Base-by-base conservation (phyloP, 2,888 invertebrate species). In the Eristalis intricaria region DNA sequence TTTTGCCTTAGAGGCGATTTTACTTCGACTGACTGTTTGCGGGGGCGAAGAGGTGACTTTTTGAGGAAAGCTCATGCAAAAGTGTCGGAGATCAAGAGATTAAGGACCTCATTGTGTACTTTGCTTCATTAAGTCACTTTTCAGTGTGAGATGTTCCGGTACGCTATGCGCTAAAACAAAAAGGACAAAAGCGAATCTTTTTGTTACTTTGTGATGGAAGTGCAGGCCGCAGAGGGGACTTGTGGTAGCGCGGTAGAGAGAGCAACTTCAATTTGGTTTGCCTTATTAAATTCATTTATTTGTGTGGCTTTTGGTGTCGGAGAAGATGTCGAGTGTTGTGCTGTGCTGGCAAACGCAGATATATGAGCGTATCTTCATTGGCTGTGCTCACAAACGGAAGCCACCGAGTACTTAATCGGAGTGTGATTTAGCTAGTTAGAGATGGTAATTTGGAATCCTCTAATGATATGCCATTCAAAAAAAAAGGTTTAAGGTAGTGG, bases 31-130 rank as follows among this genome's bases (percentile, higher is more conserved):
- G 60, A 60, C 13, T 60, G 26, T 13, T 60, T 60, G 26, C 26
- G 26, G 60, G 40, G 35, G 10, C 15, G 29, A 26, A 4, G 10
- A 40, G 29, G 19, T 32, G 60, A 43, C 50, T 22, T 29, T 73
- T 50, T 50, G 19, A 19, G 19, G 19, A 2, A 50, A 50, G 50
- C 50, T 50, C 50, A 50, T 64, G 32, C n/a, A 29, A 76, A 76
- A 66, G 76, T 68, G 76, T 76, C 60, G 40, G 76, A 76, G 76
- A 76, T 76, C 76, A 68, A 60, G 40, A 66, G 77, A 77, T 77
- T 77, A 77, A 77, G 63, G 35, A 69, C 77, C 61, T 77, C 69
- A 63, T 69, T 63, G 50, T 65, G 66, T 58, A 60, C 58, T 60
- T 75, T 65, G 29, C 58, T 66, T 75, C 65, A 66, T 75, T 65